Percentiles rank a stretch among this genome's conserved stretches.
Conservation (phyloP, 1,140 invertebrate species). For the Bombus superbus region DNA sequence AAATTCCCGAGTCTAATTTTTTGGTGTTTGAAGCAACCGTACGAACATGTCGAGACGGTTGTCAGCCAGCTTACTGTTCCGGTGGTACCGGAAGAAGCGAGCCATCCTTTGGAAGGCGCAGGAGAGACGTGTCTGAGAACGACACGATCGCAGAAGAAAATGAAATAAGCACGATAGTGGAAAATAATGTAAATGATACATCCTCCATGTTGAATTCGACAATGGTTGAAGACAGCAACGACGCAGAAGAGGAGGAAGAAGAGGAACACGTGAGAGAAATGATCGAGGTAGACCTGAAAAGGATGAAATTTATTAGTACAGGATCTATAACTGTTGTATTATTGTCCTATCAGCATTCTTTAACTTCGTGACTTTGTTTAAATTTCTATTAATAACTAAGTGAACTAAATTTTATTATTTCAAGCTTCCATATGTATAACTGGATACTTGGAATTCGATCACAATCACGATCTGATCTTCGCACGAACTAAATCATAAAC, state of each 20-base stretch:
- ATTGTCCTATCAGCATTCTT: background rate
- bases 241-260: background rate
- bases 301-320: background rate
- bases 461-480: too few relatives aligned
- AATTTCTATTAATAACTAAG: background rate
- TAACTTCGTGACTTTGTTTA: background rate
- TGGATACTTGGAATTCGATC: background rate
- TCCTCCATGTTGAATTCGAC: constrained; percentile 38
- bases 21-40: constrained; percentile 96
- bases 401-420: background rate
- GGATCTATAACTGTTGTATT: background rate
- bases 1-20: constrained; percentile 97
- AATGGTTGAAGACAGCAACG: constrained; percentile 19
- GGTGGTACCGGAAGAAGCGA: constrained; percentile 89
- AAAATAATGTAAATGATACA: constrained; percentile 51
- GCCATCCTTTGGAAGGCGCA: constrained; percentile 90
- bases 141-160: constrained; percentile 63
- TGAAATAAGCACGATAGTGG: constrained; percentile 52
- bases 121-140: constrained; percentile 83
- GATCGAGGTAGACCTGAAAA: constrained; percentile 87
- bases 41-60: constrained; percentile 93
- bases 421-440: background rate
- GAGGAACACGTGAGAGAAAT: constrained; percentile 92
- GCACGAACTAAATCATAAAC: too few relatives aligned
- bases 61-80: constrained; percentile 93